Evolutionary conservation across 2,888 invertebrate genomes (phyloP).

Genomic region (Caenorhabditis wallacei): DNA sequence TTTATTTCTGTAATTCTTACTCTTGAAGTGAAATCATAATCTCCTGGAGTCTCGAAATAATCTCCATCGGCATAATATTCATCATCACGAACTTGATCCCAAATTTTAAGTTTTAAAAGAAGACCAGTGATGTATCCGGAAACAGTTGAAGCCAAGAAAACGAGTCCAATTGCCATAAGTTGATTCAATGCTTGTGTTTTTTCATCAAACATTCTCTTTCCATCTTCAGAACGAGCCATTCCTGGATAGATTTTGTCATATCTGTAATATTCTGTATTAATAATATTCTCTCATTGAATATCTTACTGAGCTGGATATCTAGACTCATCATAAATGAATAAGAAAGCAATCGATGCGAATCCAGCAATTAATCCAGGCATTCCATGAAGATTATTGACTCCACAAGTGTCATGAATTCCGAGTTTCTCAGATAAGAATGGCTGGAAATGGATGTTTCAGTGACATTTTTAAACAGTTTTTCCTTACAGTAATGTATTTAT

Average conservation of each 20-base stretch:
- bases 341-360: slow-evolving; percentile 69
- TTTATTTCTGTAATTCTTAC: slow-evolving; percentile 51
- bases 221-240: slow-evolving; percentile 60
- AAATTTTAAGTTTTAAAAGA: slow-evolving; percentile 73
- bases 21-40: slow-evolving; percentile 81
- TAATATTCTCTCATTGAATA: no score
- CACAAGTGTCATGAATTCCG: slow-evolving; percentile 85
- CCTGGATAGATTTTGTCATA: slow-evolving; percentile 72
- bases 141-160: slow-evolving; percentile 88
- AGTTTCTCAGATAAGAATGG: slow-evolving; percentile 89
- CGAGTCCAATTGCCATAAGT: slow-evolving; percentile 88
- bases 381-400: slow-evolving; percentile 80
- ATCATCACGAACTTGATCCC: slow-evolving; percentile 77
- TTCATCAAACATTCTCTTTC: slow-evolving; percentile 85
- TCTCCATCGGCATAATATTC: slow-evolving; percentile 79
- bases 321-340: slow-evolving; percentile 68
- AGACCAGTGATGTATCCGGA: slow-evolving; percentile 88
- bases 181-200: slow-evolving; percentile 90
- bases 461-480: background rate
- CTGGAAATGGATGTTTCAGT: slow-evolving; percentile 84
- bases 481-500: slow-evolving; percentile 77
- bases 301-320: slow-evolving; percentile 64
- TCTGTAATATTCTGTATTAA: slow-evolving; percentile 55
- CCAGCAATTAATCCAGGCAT: slow-evolving; percentile 78
- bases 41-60: slow-evolving; percentile 80